Evolutionary conservation across 2,888 invertebrate species (phyloP).

Genomic region (Heliconius cydno): DNA sequence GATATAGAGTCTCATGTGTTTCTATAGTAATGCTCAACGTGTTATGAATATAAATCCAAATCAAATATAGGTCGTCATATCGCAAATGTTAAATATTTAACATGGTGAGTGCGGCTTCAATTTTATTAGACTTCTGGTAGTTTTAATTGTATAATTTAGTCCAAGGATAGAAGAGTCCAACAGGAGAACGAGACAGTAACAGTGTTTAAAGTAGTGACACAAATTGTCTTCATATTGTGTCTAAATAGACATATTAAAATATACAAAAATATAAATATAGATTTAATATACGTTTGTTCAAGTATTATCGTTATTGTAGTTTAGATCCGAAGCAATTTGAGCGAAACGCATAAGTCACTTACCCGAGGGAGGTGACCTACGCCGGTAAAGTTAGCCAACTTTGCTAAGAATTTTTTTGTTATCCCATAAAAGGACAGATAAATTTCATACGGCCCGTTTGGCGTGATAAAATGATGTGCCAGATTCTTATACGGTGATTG

Average conservation of each 20-base stretch:
- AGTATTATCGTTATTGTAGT: slow-evolving; percentile 48
- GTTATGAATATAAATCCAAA: background rate
- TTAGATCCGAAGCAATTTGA: slow-evolving; percentile 47
- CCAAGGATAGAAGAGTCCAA: too few relatives aligned
- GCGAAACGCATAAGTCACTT: slow-evolving; percentile 56
- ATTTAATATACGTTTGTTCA: background rate
- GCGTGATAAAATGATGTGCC: slow-evolving; percentile 41
- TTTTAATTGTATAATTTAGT: too few relatives aligned
- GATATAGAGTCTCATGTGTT: background rate
- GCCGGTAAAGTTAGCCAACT: slow-evolving; percentile 48
- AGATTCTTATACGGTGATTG: slow-evolving; percentile 28
- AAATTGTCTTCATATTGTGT: too few relatives aligned
- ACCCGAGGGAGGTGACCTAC: slow-evolving; percentile 53
- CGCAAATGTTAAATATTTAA: background rate
- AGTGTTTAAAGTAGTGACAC: too few relatives aligned
- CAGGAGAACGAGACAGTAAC: too few relatives aligned
- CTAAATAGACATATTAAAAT: too few relatives aligned
- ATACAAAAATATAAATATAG: background rate
- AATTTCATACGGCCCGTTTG: slow-evolving; percentile 46
- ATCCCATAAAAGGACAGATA: slow-evolving; percentile 46
- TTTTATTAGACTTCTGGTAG: too few relatives aligned
- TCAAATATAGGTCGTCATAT: background rate
- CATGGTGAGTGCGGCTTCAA: background rate
- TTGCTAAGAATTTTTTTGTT: slow-evolving; percentile 46
- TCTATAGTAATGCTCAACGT: background rate